Evolutionary conservation across 2,113 vertebrate genomes (phyloP), one percentile per base, ranked within the genome.

Genomic region (Oreochromis niloticus): DNA sequence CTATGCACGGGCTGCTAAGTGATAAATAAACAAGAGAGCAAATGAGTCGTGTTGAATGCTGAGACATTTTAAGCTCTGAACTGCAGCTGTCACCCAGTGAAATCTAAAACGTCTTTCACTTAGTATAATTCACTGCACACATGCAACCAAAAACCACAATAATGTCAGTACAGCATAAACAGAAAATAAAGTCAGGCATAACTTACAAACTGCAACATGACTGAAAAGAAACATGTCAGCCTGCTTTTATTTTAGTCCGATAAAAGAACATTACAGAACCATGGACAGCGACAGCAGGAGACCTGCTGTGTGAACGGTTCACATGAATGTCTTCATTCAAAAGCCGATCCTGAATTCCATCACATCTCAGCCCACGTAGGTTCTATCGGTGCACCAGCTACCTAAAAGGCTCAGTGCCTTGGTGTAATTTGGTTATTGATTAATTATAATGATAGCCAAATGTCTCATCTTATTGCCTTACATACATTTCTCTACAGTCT

Each of bases 231-330:
- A 54, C 32, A 66, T 12, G 22, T 82, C 17, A 46, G 43, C 71
- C 22, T 24, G 2, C 12, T 63, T 89, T 84, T 16, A 32, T 78
- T 81, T 56, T 17, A 71, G 39, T 27, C 5, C 48, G 56, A 84
- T 46, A 63, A 54, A 22, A 85, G 43, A 30, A 88, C 41, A 52
- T 84, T 95, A 83, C 95, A 96, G 95, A 92, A 96, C 95, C 96
- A 93, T 95, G 95, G 95, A 96, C 92, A 96, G 95, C 91, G 88
- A 80, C 91, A 56, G 68, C 22, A 39, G n/a, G 41, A 46, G 41
- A 56, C 6, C 43, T 59, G 30, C 41, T 22, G n/a, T 82, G 22
- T 43, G 4, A 16, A 12, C 5, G 3, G n/a, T n/a, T 56, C 13
- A 52, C 50, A 32, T 48, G 63, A 8, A 86, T 1, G 7, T 57